Evolutionary conservation across 2,113 vertebrate genomes (phyloP), one percentile per base, ranked within the genome.

Genomic region (Scortum barcoo): DNA sequence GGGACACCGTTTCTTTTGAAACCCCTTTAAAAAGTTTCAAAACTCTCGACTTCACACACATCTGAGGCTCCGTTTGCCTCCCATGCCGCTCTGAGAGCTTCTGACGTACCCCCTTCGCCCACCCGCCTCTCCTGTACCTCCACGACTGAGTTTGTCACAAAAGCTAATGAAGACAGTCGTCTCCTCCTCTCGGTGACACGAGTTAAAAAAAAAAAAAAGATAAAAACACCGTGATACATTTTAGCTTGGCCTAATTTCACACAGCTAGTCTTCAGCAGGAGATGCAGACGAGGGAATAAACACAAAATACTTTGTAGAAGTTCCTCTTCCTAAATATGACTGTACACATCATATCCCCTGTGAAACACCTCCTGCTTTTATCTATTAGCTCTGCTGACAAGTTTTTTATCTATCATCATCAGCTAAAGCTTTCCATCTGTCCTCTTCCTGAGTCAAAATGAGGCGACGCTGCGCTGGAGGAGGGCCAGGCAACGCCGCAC

Each of bases 241-340:
- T 72, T 51, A 69, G 30, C 3, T 69, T 46, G 69, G 33, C 67
- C 83, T 83, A 26, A 85, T 88, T 82, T 61, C 30, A 63, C 42
- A 63, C 30, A 38, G 1, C 1, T 14, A 7, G 44, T 36, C 48
- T 40, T 16, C 68, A 57, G 30, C 30, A 71, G 36, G 67, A 76
- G 33, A 60, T 12, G 46, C 30, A 79, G 60, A 66, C 0, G 7
- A 5, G 51, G 36, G 6, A 54, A 22, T 36, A 38, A 36, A 54
- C 26, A 26, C 30, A 51, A 46, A 78, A 72, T 56, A 42, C 40
- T 40, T 22, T 12, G 16, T 19, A 38, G 36, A 12, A 12, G 14
- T 20, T 28, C 13, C 7, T 44, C 51, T 28, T 42, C 24, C 40
- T 60, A 33, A 33, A 61, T 61, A 40, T 72, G 0, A 10, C 24